Evolutionary conservation across 2,113 vertebrate species (phyloP), one percentile per base, ranked within the genome.

Genomic region (Strix uralensis): DNA sequence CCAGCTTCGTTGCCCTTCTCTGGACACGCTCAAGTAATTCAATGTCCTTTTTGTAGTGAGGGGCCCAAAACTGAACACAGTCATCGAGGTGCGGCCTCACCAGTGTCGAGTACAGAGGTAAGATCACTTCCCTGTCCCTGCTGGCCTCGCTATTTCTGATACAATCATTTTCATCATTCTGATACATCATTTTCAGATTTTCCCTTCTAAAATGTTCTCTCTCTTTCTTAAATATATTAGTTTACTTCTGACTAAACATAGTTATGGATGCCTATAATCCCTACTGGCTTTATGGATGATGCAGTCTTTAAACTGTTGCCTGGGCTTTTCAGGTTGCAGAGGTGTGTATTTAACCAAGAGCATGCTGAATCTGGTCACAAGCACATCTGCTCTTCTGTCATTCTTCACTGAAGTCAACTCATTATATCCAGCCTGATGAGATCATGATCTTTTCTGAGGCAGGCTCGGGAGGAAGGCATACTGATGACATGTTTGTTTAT

Each of bases 391-490:
- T 71, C 51, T 54, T 81, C 83, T 86, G 87, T 23, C 71, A 30
- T 49, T 63, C 75, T 69, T 71, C 57, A 29, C 34, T 22, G 15
- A 46, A 40, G 7, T n/a, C 65, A 84, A 12, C 22, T 26, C 3
- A 0, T n/a, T 42, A 12, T 16, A 62, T n/a, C 30, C 57, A 71
- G 29, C 26, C 30, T 84, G 77, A 66, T 42, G n/a, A 67, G 17
- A 71, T 13, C 69, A n/a, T 2, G 0, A 13, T n/a, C 19, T 74
- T 51, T 42, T 57, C 72, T 2, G 1, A 78, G 52, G 19, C 6
- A 2, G 34, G 19, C 16, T 66, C 0, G 0, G 25, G 52, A 54
- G 47, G 27, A 59, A 83, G 58, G 51, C 84, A 42, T 40, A 27
- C 17, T 38, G n/a, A 15, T 47, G 61, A 36, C 17, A 51, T 22